Conservation (phyloP, 2,888 invertebrate species). For the Agonopterix subpropinquella region DNA sequence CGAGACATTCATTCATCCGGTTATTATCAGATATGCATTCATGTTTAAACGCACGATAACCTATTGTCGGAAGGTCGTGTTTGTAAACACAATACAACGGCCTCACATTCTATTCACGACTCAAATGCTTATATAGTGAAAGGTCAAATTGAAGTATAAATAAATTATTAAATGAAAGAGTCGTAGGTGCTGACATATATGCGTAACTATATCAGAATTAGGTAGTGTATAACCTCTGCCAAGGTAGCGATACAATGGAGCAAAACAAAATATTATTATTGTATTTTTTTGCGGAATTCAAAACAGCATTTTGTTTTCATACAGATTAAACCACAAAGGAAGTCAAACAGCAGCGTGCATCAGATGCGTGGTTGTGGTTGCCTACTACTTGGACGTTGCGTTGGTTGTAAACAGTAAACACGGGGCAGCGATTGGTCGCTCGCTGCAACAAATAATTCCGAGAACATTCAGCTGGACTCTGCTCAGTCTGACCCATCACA, state of each 20-base stretch:
- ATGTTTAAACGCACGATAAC: conserved; percentile 42
- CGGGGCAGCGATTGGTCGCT: conserved; percentile 38
- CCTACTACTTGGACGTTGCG: not conserved
- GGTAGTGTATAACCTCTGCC: too few species aligned
- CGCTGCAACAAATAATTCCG: conserved; percentile 34
- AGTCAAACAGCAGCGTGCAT: too few species aligned
- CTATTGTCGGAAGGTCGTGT: conserved; percentile 51
- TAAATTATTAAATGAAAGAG: not conserved
- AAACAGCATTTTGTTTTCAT: too few species aligned
- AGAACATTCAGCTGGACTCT: conserved; percentile 65
- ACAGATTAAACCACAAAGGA: too few species aligned
- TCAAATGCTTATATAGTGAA: conserved; percentile 27
- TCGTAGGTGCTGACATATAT: not conserved
- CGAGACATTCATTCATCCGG: conserved; percentile 38
- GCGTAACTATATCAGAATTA: too few species aligned
- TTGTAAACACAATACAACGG: conserved; percentile 48
- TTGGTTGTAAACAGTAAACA: conserved; percentile 46
- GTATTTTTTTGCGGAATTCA: too few species aligned
- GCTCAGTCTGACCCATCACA: conserved; percentile 35
- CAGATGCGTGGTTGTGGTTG: too few species aligned
- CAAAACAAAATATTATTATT: too few species aligned
- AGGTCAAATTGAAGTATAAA: conserved; percentile 23
- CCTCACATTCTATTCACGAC: conserved; percentile 36
- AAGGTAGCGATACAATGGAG: too few species aligned
- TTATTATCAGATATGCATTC: conserved; percentile 34